Evolutionary conservation across 2,113 vertebrate genomes (phyloP), one percentile per base, ranked within the genome.

Genomic region (Copsychus sechellarum): DNA sequence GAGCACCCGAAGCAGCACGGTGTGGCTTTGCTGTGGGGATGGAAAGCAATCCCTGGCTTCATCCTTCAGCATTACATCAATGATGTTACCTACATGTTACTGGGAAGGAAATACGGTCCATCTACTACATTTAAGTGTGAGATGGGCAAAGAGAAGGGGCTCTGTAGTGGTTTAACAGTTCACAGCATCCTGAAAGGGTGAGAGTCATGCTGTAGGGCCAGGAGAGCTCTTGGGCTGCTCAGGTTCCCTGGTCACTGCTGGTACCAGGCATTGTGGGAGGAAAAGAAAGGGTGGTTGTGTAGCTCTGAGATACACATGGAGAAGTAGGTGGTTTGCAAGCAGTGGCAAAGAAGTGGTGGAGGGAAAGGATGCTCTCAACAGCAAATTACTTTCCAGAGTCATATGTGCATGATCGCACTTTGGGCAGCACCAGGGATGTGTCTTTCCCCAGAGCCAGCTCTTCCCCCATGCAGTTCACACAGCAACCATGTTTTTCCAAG

Each of bases 371-470:
- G 54, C 45, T 89, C 88, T 60, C 38, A 71, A 50, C 54, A 88
- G 71, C 72, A 86, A 85, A 20, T 38, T 25, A 9, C 83, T 78
- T 78, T 83, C 77, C 78, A 67, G 73, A 91, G 77, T 13, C 31
- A 3, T 42, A 25, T 29, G 76, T 28, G 71, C 47, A 34, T 77
- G 56, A 95, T 80, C 36, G 0, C 90, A 90, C 73, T 36, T 54
- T 1, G 12, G 70, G 94, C 87, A 90, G 90, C 66, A 79, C 16
- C 42, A 69, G 84, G 58, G 58, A 91, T 85, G 43, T 54, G 29
- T 57, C 33, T 36, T 83, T 31, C 42, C 57, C 62, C 71, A 29
- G 38, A 91, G 93, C 95, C 95, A 95, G 81, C 84, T 88, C 78
- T 58, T 56, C 91, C 74, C 94, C 85, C 87, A 53, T 38, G 79